Percentiles rank a stretch among this genome's conserved stretches.
Conservation (phyloP, 2,113 vertebrate species). For the Dasyurus viverrinus region DNA sequence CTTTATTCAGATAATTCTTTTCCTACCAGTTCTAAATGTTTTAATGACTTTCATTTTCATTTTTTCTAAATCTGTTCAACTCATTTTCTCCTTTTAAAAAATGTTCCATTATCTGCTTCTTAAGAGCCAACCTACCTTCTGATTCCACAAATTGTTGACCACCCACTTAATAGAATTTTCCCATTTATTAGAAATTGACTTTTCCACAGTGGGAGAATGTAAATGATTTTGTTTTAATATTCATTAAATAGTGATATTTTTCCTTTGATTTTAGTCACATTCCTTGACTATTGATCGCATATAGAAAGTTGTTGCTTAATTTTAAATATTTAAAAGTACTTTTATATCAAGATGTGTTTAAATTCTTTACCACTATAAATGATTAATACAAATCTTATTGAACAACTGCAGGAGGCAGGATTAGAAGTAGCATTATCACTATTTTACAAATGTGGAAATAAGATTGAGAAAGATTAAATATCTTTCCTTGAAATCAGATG, state of each 20-base stretch:
- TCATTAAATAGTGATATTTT: neutral
- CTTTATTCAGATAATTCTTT: constrained; percentile 71
- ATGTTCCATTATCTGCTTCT: constrained; percentile 1
- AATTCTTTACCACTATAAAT: neutral
- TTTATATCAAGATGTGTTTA: neutral
- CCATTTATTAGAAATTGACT: neutral
- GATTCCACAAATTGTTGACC: neutral
- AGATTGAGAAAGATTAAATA: neutral
- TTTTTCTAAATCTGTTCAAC: constrained; percentile 63
- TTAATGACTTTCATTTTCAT: constrained; percentile 72
- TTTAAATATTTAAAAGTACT: neutral
- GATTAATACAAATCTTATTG: neutral
- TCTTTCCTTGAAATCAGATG: neutral
- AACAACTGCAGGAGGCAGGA: neutral
- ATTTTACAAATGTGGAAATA: neutral
- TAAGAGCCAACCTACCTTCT: neutral
- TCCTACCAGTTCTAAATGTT: constrained; percentile 72
- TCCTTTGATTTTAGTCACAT: neutral
- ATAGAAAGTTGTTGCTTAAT: neutral
- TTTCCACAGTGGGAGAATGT: neutral
- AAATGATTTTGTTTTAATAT: neutral
- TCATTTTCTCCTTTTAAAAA: constrained; percentile 43
- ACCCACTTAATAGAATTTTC: neutral
- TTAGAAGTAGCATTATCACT: neutral
- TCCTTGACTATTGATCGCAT: neutral